A percentile compares a stretch with the other conserved stretches of the same genome.
phyloP scores from a whole-genome alignment of 2,797 vertebrate genomes.

The Semaprochilodus insignis region DNA sequence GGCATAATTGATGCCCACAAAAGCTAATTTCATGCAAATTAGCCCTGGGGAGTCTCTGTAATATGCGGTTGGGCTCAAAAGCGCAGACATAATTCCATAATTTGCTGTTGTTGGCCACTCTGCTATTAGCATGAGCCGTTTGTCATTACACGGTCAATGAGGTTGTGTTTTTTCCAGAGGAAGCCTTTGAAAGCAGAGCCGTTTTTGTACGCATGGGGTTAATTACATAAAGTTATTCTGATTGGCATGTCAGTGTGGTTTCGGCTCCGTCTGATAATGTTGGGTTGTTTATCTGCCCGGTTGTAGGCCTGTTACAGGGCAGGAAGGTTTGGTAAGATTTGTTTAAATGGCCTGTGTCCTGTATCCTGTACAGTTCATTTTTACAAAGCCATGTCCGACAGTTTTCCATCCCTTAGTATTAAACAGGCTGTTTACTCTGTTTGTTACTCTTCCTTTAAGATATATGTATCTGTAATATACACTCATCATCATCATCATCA shows the following conservation, averaged over 20 bases:
- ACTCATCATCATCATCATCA: no score
- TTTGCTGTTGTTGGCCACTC: slow-evolving; percentile 26
- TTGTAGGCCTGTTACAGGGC: not conserved
- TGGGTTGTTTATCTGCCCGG: not conserved
- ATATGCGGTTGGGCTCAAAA: not conserved
- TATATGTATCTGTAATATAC: no score
- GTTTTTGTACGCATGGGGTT: slow-evolving; percentile 2
- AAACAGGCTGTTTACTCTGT: no score
- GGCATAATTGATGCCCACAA: slow-evolving; percentile 23
- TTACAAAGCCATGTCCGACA: no score
- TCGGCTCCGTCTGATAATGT: not conserved
- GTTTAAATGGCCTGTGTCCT: not conserved
- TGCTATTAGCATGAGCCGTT: slow-evolving; percentile 3
- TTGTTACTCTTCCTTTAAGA: no score
- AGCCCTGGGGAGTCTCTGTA: not conserved
- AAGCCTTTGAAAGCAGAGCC: not conserved
- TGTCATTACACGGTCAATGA: slow-evolving; percentile 20
- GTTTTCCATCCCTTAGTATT: no score
- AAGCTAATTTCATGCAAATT: slow-evolving; percentile 30
- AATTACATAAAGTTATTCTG: slow-evolving; percentile 11
- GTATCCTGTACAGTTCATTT: no score
- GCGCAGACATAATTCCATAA: slow-evolving; percentile 1
- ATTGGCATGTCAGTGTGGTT: slow-evolving; percentile 7
- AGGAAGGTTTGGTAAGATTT: not conserved
- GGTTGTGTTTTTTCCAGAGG: not conserved